A percentile compares a stretch with the other conserved stretches of the same genome.
These are phyloP conservation scores for Calyptommatus sinebrachiatus DNA, from an alignment of 2,113 vertebrate species.

Conservation along the genomic window DNA sequence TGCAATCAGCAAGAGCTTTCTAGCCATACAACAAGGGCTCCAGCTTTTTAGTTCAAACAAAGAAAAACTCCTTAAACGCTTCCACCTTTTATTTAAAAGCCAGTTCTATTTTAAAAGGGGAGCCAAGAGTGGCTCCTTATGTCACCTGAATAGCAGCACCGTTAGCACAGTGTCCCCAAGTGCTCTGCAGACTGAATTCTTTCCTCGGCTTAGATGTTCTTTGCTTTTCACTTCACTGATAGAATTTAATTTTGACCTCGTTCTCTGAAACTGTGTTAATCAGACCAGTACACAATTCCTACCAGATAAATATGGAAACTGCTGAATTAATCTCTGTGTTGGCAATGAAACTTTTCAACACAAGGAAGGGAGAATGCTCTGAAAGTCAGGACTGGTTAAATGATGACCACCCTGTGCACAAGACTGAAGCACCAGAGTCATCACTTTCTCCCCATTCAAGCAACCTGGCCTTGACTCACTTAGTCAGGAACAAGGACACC, in stretches of 20 bases:
- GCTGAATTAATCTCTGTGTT: neutral
- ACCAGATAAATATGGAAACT: neutral
- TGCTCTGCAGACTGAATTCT: neutral
- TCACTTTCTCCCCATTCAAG: neutral
- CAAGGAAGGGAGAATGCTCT: conserved; percentile 3
- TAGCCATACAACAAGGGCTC: conserved; percentile 86
- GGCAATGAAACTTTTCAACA: neutral
- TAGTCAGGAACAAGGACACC: conserved; percentile 16
- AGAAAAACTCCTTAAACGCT: conserved; percentile 63
- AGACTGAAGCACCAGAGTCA: neutral
- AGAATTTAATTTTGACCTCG: conserved; percentile 11
- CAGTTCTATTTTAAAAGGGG: conserved; percentile 14
- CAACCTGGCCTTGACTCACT: conserved; percentile 16
- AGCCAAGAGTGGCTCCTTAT: neutral
- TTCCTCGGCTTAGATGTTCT: conserved; percentile 10
- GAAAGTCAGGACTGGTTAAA: conserved; percentile 9
- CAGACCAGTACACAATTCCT: neutral
- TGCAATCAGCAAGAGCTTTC: conserved; percentile 87
- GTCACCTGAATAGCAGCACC: neutral
- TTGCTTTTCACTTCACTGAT: conserved; percentile 19
- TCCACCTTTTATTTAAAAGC: conserved; percentile 57
- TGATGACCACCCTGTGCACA: neutral
- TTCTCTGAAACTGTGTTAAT: conserved; percentile 1
- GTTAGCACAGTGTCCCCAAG: conserved; percentile 16
- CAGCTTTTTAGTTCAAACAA: conserved; percentile 76